These are phyloP conservation scores for Salvator merianae DNA, from an alignment of 2,113 vertebrate species.

Conservation along the genomic window DNA sequence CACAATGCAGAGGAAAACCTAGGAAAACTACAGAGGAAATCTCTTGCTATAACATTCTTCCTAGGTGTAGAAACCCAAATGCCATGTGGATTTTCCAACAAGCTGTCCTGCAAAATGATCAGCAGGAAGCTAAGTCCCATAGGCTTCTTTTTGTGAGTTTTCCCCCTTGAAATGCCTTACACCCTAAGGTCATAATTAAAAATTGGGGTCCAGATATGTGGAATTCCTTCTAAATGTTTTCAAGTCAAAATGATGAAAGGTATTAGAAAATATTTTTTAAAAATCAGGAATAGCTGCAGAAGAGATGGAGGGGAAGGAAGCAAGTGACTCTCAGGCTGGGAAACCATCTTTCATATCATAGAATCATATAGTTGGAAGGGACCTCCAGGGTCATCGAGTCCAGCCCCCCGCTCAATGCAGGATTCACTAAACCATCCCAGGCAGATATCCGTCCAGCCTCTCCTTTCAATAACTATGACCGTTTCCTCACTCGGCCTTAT, in stretches of 20 bases:
- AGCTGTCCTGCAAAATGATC: neutral
- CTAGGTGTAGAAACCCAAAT: neutral
- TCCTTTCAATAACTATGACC: neutral
- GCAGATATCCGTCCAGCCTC: no score
- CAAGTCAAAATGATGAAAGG: neutral
- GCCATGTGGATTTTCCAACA: neutral
- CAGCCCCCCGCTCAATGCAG: no score
- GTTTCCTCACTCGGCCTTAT: no score
- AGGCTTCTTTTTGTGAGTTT: neutral
- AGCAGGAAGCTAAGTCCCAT: neutral
- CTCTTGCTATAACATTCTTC: neutral
- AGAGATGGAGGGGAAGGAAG: neutral
- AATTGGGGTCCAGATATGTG: neutral
- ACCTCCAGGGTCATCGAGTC: no score
- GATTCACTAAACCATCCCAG: no score
- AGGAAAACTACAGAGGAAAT: neutral
- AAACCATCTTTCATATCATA: neutral
- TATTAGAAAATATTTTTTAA: no score
- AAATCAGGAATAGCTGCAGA: no score
- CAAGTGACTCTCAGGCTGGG: no score
- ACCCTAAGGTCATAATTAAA: no score
- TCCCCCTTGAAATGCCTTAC: no score
- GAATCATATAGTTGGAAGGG: no score
- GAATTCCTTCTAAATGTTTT: slow-evolving; percentile 6
- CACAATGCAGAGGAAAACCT: neutral